Conservation (phyloP, 2,888 invertebrate genomes). For the Drosophila nr. fundita region DNA sequence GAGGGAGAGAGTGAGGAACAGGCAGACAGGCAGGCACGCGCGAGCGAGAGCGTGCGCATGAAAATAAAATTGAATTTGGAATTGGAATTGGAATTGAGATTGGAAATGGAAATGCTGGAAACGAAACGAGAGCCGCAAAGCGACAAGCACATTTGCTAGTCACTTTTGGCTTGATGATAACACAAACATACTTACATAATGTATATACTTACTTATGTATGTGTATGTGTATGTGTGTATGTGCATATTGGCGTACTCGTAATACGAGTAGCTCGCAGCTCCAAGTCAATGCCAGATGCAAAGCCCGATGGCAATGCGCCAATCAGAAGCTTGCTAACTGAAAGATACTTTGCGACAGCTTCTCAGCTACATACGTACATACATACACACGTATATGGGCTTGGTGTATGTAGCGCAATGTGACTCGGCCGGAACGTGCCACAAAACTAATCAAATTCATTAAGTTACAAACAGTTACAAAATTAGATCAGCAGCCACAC, state of each 20-base stretch:
- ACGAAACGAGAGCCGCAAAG: slow-evolving; percentile 51
- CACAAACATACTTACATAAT: slow-evolving; percentile 12
- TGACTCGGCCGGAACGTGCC: slow-evolving; percentile 33
- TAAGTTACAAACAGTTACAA: slow-evolving; percentile 39
- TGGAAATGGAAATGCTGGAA: slow-evolving; percentile 67
- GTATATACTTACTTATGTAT: not conserved
- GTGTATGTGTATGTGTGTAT: not conserved
- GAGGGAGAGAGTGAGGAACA: slow-evolving; percentile 17
- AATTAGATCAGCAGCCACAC: slow-evolving; percentile 28
- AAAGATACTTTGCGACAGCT: slow-evolving; percentile 16
- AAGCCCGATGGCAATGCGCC: slow-evolving; percentile 39
- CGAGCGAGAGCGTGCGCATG: slow-evolving; percentile 66
- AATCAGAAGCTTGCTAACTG: slow-evolving; percentile 50
- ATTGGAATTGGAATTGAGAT: slow-evolving; percentile 57
- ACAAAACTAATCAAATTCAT: slow-evolving; percentile 50
- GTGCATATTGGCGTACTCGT: slow-evolving; percentile 31
- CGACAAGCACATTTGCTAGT: slow-evolving; percentile 17
- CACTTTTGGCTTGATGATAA: slow-evolving; percentile 40
- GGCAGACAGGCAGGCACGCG: slow-evolving; percentile 29
- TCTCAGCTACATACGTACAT: not conserved
- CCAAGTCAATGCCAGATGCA: slow-evolving; percentile 35
- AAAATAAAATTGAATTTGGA: slow-evolving; percentile 63
- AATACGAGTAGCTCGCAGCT: slow-evolving; percentile 47
- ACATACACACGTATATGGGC: not conserved
- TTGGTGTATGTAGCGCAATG: not conserved